Conservation (phyloP, 2,797 vertebrate genomes). For the Acrossocheilus wenchowensis region DNA sequence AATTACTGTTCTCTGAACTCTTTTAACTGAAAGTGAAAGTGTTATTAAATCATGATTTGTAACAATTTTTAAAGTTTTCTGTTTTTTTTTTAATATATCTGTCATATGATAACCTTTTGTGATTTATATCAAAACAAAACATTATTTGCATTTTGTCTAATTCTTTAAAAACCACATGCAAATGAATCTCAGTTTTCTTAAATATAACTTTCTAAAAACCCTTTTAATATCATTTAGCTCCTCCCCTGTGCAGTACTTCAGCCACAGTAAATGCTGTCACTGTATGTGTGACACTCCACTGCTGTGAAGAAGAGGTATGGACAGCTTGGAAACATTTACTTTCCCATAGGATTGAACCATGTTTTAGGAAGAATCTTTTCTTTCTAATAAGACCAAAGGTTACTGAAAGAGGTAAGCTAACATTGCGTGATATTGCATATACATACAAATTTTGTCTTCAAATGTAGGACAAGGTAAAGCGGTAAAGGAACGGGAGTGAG, state of each 20-base stretch:
- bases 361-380: background rate
- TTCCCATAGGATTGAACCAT: background rate
- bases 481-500: too few relatives aligned
- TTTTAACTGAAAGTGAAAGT: too few relatives aligned
- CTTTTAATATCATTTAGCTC: background rate
- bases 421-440: background rate
- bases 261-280: background rate
- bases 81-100: too few relatives aligned
- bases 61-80: too few relatives aligned
- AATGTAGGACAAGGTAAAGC: too few relatives aligned
- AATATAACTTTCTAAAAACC: background rate
- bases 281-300: background rate
- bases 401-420: constrained; percentile 6
- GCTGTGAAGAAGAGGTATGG: background rate
- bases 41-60: too few relatives aligned
- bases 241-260: background rate
- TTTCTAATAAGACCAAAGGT: background rate
- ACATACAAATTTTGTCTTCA: too few relatives aligned
- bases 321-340: background rate
- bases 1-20: too few relatives aligned
- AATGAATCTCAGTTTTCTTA: background rate
- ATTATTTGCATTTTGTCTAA: too few relatives aligned
- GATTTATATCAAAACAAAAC: too few relatives aligned
- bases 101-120: too few relatives aligned
- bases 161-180: background rate